These are phyloP conservation scores for Catagonus wagneri DNA, from an alignment of 2,113 vertebrate species.

Conservation along the genomic window DNA sequence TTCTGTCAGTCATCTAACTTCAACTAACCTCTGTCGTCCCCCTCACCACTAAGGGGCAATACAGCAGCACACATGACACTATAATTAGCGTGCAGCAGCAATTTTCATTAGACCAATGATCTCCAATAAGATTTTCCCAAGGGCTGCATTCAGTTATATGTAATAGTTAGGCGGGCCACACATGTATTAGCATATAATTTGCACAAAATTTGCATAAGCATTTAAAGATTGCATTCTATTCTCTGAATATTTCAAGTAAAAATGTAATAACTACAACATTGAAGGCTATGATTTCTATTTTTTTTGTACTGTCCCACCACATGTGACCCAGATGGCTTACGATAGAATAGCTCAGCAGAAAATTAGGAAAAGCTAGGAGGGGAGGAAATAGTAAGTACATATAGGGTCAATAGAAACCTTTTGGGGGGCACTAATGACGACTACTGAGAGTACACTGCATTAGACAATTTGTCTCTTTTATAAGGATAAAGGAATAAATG, in stretches of 20 bases:
- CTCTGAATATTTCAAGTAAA: conserved; percentile 73
- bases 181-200: conserved; percentile 82
- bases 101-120: conserved; percentile 84
- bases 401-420: conserved; percentile 55
- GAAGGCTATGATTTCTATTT: conserved; percentile 67
- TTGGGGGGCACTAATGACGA: background rate
- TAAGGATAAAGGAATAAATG: conserved; percentile 56
- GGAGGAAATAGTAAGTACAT: background rate
- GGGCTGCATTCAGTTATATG: conserved; percentile 80
- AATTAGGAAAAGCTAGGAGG: background rate
- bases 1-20: conserved; percentile 59
- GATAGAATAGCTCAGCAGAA: conserved; percentile 29
- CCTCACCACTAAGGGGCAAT: conserved; percentile 81
- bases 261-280: conserved; percentile 46
- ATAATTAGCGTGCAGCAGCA: conserved; percentile 78
- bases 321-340: conserved; percentile 44
- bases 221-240: conserved; percentile 75
- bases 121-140: conserved; percentile 82
- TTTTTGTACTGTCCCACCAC: conserved; percentile 5
- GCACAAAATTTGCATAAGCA: conserved; percentile 77
- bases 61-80: conserved; percentile 73
- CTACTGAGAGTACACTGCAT: background rate
- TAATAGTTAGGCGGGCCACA: conserved; percentile 78
- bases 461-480: conserved; percentile 45
- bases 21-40: conserved; percentile 68